Percentiles rank a stretch among this genome's conserved stretches.
These are phyloP conservation scores for Paramuricea clavata DNA, from an alignment of 92 coral and sea anemone genomes.

Conservation along the genomic window DNA sequence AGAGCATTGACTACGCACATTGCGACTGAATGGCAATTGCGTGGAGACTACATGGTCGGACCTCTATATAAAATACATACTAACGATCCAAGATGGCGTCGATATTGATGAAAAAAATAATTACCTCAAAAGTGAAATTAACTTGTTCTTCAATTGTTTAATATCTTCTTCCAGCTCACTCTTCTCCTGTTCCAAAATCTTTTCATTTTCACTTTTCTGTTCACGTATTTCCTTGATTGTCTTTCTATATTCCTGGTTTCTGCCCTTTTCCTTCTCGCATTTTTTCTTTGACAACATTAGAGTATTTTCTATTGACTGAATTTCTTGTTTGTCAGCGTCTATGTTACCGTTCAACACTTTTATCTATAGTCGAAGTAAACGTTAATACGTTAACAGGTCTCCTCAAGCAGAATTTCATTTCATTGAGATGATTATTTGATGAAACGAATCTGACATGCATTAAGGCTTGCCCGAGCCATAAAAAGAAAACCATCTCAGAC, in stretches of 20 bases:
- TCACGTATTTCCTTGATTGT: conserved; percentile 74
- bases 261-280: conserved; percentile 80
- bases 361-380: neutral
- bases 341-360: conserved; percentile 86
- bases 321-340: conserved; percentile 86
- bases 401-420: too few relatives aligned
- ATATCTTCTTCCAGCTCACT: conserved; percentile 72
- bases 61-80: too few relatives aligned
- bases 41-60: too few relatives aligned
- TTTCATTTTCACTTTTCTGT: conserved; percentile 71
- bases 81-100: neutral
- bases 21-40: too few relatives aligned
- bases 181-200: conserved; percentile 68
- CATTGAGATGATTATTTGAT: too few relatives aligned
- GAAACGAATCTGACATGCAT: too few relatives aligned
- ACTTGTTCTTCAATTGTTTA: conserved; percentile 79
- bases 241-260: conserved; percentile 78
- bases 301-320: conserved; percentile 84
- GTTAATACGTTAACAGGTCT: too few relatives aligned
- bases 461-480: too few relatives aligned
- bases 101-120: neutral
- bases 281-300: conserved; percentile 82
- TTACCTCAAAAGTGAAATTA: conserved; percentile 82
- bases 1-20: too few relatives aligned
- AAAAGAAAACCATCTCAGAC: too few relatives aligned